Evolutionary conservation across 2,888 invertebrate genomes (phyloP), one percentile per base, ranked within the genome.

Genomic region (Seira ritae): DNA sequence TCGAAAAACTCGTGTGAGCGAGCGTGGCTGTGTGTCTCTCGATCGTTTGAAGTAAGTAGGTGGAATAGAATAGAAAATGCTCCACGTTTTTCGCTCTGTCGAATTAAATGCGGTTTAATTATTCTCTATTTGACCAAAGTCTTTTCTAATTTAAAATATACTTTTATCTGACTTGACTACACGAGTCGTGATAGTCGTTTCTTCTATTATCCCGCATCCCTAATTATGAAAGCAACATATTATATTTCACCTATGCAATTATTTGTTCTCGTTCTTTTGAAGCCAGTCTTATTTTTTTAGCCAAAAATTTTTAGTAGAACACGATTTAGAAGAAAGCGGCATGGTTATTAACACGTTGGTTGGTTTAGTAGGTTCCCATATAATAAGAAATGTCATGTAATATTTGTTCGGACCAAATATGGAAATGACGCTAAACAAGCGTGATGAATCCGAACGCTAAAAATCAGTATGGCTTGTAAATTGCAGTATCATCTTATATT

Each of bases 381-480:
- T n/a, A 55, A 17, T 3, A 55, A 55, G 6, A 17, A n/a, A 12
- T 55, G 17, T 12, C 55, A 55, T 17, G 17, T 55, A n/a, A 55
- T 55, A n/a, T 55, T 55, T 12, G 15, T 17, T 12, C 55, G 55
- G 15, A 55, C 55, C 55, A n/a, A n/a, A 55, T 55, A n/a, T 55
- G 55, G 55, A 55, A 55, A 55, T 55, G 55, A 12, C 15, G 55
- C 15, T 55, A 55, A 42, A 31, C 55, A 55, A 55, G 55, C 55
- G 55, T 55, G 55, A 55, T n/a, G 55, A 55, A 55, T n/a, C 55
- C 55, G 17, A 55, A 12, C 15, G 17, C 55, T 55, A 55, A 55
- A 55, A 55, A 15, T 55, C 55, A 55, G 55, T 55, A 55, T 55
- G 55, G 55, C n/a, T 55, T 55, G 55, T 55, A 55, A 55, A 55